phyloP scores from a whole-genome alignment of 2,797 vertebrate species.

The Hippopotamyrus pictus region DNA sequence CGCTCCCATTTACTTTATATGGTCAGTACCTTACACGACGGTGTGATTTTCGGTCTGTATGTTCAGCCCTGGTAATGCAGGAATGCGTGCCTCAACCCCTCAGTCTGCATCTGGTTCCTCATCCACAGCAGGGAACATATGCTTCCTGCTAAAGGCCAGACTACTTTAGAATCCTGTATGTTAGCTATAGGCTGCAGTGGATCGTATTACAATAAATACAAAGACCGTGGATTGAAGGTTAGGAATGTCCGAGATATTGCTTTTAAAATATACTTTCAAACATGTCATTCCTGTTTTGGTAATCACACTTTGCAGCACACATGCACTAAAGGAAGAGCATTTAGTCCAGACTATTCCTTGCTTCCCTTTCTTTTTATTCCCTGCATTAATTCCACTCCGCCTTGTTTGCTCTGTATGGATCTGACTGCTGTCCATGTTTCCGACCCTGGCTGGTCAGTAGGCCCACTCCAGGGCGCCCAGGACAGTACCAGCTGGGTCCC shows the following conservation, averaged over 20 bases:
- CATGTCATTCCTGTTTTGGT: background rate
- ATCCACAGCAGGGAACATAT: background rate
- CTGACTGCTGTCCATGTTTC: background rate
- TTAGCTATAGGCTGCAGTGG: background rate
- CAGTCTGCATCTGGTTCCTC: background rate
- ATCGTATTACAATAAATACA: background rate
- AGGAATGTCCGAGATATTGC: background rate
- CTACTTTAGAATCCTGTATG: background rate
- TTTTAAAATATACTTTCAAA: background rate
- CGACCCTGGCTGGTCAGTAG: slow-evolving; percentile 58
- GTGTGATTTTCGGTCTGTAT: background rate
- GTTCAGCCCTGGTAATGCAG: background rate
- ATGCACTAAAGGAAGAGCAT: background rate
- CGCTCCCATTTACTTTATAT: background rate
- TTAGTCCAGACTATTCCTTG: background rate
- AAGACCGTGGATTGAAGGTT: background rate
- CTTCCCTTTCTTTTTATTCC: background rate
- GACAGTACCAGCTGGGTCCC: slow-evolving; percentile 72
- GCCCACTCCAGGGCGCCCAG: slow-evolving; percentile 73
- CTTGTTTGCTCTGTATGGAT: background rate
- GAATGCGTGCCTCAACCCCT: background rate
- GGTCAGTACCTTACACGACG: background rate
- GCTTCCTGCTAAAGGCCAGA: background rate
- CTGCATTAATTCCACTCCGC: background rate
- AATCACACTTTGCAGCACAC: background rate